Percentiles rank a stretch among this genome's conserved stretches.
These are phyloP conservation scores for Masnerella sp. DNA, from an alignment of 2,888 invertebrate genomes.

Conservation along the genomic window DNA sequence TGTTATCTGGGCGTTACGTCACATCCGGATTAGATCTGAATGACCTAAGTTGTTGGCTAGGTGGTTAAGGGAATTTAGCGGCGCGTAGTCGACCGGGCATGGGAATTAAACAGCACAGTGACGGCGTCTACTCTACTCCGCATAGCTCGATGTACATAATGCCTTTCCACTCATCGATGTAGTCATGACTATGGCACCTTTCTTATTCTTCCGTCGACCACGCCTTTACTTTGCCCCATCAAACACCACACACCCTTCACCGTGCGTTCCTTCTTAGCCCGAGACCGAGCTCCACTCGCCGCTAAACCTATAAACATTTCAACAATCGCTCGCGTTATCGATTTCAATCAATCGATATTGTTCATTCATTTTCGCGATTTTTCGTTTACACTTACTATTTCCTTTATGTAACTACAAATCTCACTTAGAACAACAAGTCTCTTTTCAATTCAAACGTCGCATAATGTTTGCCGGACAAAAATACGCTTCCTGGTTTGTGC, in stretches of 20 bases:
- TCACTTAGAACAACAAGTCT: too few species aligned
- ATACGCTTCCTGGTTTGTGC: too few species aligned
- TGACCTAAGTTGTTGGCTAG: constrained; percentile 32
- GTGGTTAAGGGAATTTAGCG: constrained; percentile 43
- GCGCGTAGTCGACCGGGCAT: constrained; percentile 62
- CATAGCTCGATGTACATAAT: constrained; percentile 55
- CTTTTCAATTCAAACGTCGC: too few species aligned
- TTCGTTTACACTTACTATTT: constrained; percentile 18
- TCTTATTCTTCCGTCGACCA: constrained; percentile 74
- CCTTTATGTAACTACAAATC: constrained; percentile 20
- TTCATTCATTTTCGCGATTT: constrained; percentile 31
- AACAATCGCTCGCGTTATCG: constrained; percentile 56
- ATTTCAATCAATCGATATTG: constrained; percentile 33
- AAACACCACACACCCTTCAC: constrained; percentile 69
- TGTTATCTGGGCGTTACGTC: constrained; percentile 61
- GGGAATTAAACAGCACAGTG: constrained; percentile 74
- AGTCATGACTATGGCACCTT: constrained; percentile 70
- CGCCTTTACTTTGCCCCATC: constrained; percentile 71
- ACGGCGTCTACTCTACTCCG: constrained; percentile 62
- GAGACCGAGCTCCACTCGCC: constrained; percentile 2
- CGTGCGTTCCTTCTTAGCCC: constrained; percentile 50
- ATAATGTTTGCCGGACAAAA: too few species aligned
- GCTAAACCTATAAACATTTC: constrained; percentile 47
- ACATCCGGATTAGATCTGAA: constrained; percentile 60
- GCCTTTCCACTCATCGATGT: constrained; percentile 67